These are phyloP conservation scores for Onychomys torridus DNA, from an alignment of 2,797 vertebrate species.

Conservation along the genomic window DNA sequence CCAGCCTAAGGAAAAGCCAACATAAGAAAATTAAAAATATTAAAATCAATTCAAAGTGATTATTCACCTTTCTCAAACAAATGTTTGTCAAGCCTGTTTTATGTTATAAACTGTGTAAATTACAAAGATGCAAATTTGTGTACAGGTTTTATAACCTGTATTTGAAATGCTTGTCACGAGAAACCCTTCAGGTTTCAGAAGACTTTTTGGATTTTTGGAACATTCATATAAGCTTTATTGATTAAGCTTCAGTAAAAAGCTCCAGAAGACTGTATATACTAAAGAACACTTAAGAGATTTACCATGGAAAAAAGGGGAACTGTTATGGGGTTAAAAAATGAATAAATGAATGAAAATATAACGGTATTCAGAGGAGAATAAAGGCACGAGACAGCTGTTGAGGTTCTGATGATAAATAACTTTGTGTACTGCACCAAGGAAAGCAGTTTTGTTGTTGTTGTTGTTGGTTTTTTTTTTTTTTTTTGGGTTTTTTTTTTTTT, in stretches of 20 bases:
- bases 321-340: background rate
- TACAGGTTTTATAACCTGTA: background rate
- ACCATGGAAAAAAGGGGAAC: background rate
- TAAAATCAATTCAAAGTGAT: slow-evolving; percentile 22
- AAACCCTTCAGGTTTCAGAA: background rate
- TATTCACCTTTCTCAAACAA: background rate
- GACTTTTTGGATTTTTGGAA: background rate
- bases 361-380: background rate
- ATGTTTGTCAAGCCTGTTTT: background rate
- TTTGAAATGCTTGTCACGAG: background rate
- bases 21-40: slow-evolving; percentile 52
- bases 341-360: background rate
- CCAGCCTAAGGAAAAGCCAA: slow-evolving; percentile 40
- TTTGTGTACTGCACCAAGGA: background rate
- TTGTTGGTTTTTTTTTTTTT: too few species aligned
- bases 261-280: background rate
- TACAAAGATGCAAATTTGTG: background rate
- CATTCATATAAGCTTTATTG: background rate
- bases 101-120: background rate
- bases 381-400: background rate
- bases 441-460: too few species aligned
- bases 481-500: too few species aligned
- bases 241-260: background rate
- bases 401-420: background rate
- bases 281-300: background rate